Evolutionary conservation across 2,888 invertebrate genomes (phyloP).

Genomic region (Spicauda simplicius): DNA sequence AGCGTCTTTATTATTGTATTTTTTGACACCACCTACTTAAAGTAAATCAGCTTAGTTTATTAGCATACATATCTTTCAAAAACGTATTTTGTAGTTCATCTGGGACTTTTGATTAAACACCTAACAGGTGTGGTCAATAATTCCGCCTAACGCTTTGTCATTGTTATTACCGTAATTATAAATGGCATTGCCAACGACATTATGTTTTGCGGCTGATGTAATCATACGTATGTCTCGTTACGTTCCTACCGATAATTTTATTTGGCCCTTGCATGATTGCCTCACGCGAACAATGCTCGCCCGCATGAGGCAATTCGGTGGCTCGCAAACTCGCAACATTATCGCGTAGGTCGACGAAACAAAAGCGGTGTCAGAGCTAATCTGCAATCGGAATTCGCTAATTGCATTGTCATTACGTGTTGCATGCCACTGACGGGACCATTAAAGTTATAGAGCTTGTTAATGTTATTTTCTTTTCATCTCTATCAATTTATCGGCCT

Average conservation of each 20-base stretch:
- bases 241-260: slow-evolving; percentile 19
- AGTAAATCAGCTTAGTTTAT: no score
- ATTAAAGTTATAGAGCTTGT: slow-evolving; percentile 11
- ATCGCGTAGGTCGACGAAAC: slow-evolving; percentile 48
- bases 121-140: not conserved
- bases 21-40: not conserved
- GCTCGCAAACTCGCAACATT: slow-evolving; percentile 31
- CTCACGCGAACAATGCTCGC: slow-evolving; percentile 43
- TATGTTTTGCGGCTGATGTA: not conserved
- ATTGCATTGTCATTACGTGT: slow-evolving; percentile 31
- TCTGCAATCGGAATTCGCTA: slow-evolving; percentile 36
- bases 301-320: slow-evolving; percentile 45
- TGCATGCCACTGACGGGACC: slow-evolving; percentile 25
- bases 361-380: slow-evolving; percentile 54
- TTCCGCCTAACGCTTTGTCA: not conserved
- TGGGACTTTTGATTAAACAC: not conserved
- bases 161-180: not conserved
- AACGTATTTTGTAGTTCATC: not conserved
- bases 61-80: no score
- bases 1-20: not conserved
- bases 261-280: slow-evolving; percentile 26
- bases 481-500: no score
- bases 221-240: slow-evolving; percentile 8
- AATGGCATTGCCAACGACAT: not conserved
- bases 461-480: no score